phyloP scores from a whole-genome alignment of 2,797 vertebrate genomes.

The Eupleurogrammus muticus region DNA sequence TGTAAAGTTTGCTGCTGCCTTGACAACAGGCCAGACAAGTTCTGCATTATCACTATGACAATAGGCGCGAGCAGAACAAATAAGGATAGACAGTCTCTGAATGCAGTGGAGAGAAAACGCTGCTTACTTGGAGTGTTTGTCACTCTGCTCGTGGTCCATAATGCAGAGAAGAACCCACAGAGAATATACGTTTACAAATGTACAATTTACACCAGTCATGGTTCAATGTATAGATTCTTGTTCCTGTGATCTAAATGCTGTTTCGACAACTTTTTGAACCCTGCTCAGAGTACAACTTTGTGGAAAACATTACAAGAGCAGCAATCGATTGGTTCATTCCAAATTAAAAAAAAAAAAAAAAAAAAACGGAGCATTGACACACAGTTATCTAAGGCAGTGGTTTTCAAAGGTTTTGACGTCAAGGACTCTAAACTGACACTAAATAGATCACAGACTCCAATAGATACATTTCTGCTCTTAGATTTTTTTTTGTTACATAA shows the following conservation, averaged over 20 bases:
- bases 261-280: conserved; percentile 10
- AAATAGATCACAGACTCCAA: no score
- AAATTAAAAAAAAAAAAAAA: conserved; percentile 1
- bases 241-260: neutral
- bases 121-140: conserved; percentile 25
- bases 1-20: conserved; percentile 74
- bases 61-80: conserved; percentile 57
- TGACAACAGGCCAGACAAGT: conserved; percentile 71
- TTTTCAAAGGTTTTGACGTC: no score
- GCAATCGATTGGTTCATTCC: neutral
- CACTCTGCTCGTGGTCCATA: conserved; percentile 8
- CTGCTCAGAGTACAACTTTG: neutral
- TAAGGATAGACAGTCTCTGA: conserved; percentile 32
- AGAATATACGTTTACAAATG: neutral
- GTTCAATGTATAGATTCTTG: neutral
- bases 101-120: neutral
- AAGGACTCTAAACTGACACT: no score
- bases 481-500: no score
- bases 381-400: neutral
- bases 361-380: neutral
- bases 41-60: conserved; percentile 55
- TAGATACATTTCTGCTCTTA: no score
- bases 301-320: conserved; percentile 9
- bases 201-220: neutral
- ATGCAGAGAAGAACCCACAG: neutral